phyloP scores from a whole-genome alignment of 2,113 vertebrate species.

The Anguilla rostrata region DNA sequence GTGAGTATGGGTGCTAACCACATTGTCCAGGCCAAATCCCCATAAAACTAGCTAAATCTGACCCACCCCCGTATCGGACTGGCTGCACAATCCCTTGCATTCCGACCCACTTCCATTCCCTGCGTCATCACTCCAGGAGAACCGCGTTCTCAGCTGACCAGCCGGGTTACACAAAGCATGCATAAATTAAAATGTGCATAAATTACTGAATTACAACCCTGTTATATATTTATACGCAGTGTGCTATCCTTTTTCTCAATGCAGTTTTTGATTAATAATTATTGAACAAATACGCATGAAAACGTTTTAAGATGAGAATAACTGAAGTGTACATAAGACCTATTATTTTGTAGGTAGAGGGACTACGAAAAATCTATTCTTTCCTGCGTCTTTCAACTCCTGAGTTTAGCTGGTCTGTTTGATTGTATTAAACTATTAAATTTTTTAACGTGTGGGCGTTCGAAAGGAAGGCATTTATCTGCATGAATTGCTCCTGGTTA shows the following conservation, averaged over 20 bases:
- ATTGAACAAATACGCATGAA: neutral
- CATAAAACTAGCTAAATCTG: too few relatives aligned
- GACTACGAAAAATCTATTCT: neutral
- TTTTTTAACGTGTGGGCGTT: slow-evolving; percentile 70
- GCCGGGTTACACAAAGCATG: too few relatives aligned
- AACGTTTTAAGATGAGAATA: neutral
- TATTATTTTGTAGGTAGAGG: neutral
- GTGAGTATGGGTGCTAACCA: too few relatives aligned
- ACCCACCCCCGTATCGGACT: too few relatives aligned
- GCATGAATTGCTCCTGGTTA: slow-evolving; percentile 72
- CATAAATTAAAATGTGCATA: neutral
- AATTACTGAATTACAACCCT: neutral
- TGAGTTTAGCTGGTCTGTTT: slow-evolving; percentile 56
- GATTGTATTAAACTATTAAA: slow-evolving; percentile 71
- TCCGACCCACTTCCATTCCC: too few relatives aligned
- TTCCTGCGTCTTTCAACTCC: slow-evolving; percentile 40
- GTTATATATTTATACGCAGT: neutral
- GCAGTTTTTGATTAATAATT: neutral
- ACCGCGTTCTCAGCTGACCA: too few relatives aligned
- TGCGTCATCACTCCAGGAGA: too few relatives aligned
- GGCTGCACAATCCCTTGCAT: too few relatives aligned
- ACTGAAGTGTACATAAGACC: neutral
- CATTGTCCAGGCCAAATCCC: too few relatives aligned
- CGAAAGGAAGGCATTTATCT: slow-evolving; percentile 74
- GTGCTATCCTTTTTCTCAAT: neutral